Evolutionary conservation across 2,113 vertebrate species (phyloP), one percentile per base, ranked within the genome.

Genomic region (Rhegmatorhina hoffmannsi): DNA sequence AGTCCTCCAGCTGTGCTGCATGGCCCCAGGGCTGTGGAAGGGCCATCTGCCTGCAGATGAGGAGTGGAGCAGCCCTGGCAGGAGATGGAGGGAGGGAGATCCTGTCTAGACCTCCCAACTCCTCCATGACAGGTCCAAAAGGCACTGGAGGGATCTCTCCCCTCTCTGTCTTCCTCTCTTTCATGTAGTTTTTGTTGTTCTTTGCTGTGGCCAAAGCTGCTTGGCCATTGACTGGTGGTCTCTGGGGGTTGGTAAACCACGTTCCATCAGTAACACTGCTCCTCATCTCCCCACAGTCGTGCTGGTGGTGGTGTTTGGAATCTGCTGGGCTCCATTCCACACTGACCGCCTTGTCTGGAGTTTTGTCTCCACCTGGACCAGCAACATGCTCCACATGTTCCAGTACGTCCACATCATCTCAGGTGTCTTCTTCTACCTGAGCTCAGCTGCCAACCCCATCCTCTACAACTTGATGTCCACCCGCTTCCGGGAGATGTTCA

Each of bases 311-410:
- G 98, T 99, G 59, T 99, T 99, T 0, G 99, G 97, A 36, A 98
- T 99, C 97, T 99, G 99, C 97, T 99, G 99, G 99, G 99, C 99
- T 18, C 99, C 99, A 0, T 99, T 99, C 96, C 99, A 99, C 93
- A 98, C 97, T 0, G 99, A 99, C 87, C 98, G 99, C 17, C 98
- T 99, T 6, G 98, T 99, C 98, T 99, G 99, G 99, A 99, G 99
- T 89, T 98, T 98, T 16, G 89, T 99, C 93, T 97, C 96, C 25
- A 76, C 97, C 23, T 99, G 98, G 98, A 99, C 98, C 2, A 97
- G 95, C 19, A 88, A 43, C n/a, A 97, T 98, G 96, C 84, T 84
- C 18, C 85, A 98, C 94, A 97, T 98, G 93, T 99, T 98, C 94
- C 96, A 98, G 94, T 99, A 98, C 0, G 87, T 99, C 64, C 99